A percentile compares a stretch with the other conserved stretches of the same genome.
phyloP scores from a whole-genome alignment of 2,888 invertebrate species.

The Chironomus tentans region DNA sequence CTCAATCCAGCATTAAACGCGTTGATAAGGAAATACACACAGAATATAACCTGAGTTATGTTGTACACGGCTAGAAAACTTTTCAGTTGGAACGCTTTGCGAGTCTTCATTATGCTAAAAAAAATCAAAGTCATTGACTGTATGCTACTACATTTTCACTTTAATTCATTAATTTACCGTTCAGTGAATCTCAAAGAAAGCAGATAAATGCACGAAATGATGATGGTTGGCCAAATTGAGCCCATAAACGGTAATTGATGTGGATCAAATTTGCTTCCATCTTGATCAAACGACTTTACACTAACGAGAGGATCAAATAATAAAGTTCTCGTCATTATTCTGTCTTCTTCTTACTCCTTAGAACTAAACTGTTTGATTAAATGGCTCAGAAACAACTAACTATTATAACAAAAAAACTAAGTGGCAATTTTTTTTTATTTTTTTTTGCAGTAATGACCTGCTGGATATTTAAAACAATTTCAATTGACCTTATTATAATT shows the following conservation, averaged over 20 bases:
- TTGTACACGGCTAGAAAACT: slow-evolving; percentile 66
- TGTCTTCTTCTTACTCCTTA: no score
- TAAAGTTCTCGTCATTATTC: not conserved
- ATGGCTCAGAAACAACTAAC: no score
- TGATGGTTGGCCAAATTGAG: slow-evolving; percentile 32
- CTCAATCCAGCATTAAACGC: slow-evolving; percentile 10
- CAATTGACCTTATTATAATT: no score
- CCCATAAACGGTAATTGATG: slow-evolving; percentile 28
- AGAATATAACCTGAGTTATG: slow-evolving; percentile 57
- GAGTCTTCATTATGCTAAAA: slow-evolving; percentile 55
- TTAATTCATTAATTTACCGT: slow-evolving; percentile 28
- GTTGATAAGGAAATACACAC: slow-evolving; percentile 32
- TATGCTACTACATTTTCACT: not conserved
- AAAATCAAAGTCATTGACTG: not conserved
- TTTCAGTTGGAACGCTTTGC: slow-evolving; percentile 56
- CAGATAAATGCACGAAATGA: slow-evolving; percentile 33
- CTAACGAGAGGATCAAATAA: not conserved
- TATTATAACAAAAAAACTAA: no score
- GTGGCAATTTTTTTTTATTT: no score
- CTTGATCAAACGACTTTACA: not conserved
- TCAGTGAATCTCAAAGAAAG: slow-evolving; percentile 31
- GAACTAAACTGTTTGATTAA: no score
- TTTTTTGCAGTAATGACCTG: no score
- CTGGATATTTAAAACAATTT: no score
- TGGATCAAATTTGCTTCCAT: not conserved